Conservation (phyloP, 2,888 invertebrate species). For the Polietes domitor region DNA sequence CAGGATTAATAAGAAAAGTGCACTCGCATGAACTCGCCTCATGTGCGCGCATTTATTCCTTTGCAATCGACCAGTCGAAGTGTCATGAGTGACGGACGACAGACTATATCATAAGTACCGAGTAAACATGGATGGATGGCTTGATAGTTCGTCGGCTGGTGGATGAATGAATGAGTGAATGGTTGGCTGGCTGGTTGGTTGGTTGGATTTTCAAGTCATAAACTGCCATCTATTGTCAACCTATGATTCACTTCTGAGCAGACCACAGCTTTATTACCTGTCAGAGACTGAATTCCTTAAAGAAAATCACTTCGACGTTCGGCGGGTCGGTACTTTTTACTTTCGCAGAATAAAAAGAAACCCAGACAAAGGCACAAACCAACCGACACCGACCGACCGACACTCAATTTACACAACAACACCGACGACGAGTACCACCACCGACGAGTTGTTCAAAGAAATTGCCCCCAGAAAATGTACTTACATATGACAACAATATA, state of each 20-base stretch:
- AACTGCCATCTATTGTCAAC: conserved; percentile 56
- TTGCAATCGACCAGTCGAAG: background rate
- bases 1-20: conserved; percentile 43
- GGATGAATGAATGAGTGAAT: background rate
- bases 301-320: conserved; percentile 54
- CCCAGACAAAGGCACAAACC: conserved; percentile 4
- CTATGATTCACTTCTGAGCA: conserved; percentile 61
- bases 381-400: background rate
- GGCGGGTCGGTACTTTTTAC: conserved; percentile 45
- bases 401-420: conserved; percentile 36
- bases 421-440: conserved; percentile 22
- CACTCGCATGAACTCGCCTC: background rate
- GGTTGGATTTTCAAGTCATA: conserved; percentile 44
- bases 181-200: background rate
- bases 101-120: background rate
- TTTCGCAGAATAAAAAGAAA: background rate
- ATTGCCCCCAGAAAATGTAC: conserved; percentile 23
- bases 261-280: conserved; percentile 65
- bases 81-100: conserved; percentile 5
- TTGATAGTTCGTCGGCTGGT: background rate
- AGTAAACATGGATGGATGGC: background rate
- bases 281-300: conserved; percentile 58
- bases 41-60: background rate
- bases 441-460: conserved; percentile 30
- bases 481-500: background rate